These are phyloP conservation scores for Chrysomallon squamiferum DNA, from an alignment of 1,140 invertebrate genomes.

Conservation along the genomic window DNA sequence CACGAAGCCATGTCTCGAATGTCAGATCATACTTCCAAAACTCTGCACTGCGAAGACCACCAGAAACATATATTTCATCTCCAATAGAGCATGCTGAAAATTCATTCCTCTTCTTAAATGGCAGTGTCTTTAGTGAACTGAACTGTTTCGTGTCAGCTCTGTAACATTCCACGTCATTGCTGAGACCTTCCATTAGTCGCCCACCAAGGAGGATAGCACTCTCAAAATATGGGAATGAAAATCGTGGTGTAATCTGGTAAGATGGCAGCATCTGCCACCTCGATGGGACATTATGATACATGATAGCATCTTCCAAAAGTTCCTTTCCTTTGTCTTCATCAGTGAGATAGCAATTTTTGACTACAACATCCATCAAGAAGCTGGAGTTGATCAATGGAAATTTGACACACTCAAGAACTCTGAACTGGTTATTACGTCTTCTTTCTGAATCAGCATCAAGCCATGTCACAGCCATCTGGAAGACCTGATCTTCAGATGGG, in stretches of 20 bases:
- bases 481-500: slow-evolving; percentile 50
- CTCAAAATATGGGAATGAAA: slow-evolving; percentile 43
- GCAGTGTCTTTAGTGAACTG: slow-evolving; percentile 45
- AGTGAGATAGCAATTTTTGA: slow-evolving; percentile 36
- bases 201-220: slow-evolving; percentile 52
- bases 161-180: slow-evolving; percentile 56
- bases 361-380: slow-evolving; percentile 48
- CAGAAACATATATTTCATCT: slow-evolving; percentile 56
- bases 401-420: slow-evolving; percentile 51
- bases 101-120: slow-evolving; percentile 58
- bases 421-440: slow-evolving; percentile 29
- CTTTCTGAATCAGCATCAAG: slow-evolving; percentile 40
- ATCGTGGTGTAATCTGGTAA: slow-evolving; percentile 55
- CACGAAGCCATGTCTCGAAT: slow-evolving; percentile 54
- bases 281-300: slow-evolving; percentile 52
- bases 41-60: slow-evolving; percentile 53
- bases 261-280: slow-evolving; percentile 46
- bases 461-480: slow-evolving; percentile 48
- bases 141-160: slow-evolving; percentile 49
- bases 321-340: slow-evolving; percentile 47
- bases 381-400: slow-evolving; percentile 49
- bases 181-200: slow-evolving; percentile 50
- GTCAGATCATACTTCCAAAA: slow-evolving; percentile 58
- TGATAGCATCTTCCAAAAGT: slow-evolving; percentile 46
- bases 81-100: slow-evolving; percentile 53